phyloP scores from a whole-genome alignment of 2,888 invertebrate genomes.

The Lithophane socia region DNA sequence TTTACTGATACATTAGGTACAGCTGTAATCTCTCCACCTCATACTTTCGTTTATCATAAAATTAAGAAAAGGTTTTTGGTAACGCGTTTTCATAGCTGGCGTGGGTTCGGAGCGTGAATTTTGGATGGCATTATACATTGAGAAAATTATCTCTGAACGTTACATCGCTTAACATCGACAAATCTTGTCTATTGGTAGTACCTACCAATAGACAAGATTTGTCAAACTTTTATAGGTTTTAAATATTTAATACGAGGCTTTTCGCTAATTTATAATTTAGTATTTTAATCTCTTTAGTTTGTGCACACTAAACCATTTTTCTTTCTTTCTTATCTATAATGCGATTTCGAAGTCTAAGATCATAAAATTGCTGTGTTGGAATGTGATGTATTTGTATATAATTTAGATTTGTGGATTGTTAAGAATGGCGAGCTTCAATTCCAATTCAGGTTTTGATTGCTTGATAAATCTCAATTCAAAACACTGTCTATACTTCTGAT shows the following conservation, averaged over 20 bases:
- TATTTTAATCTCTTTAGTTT: too few relatives aligned
- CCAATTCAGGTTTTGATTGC: conserved; percentile 12
- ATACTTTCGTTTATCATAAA: conserved; percentile 43
- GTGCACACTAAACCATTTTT: too few relatives aligned
- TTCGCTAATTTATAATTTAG: too few relatives aligned
- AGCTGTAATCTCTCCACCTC: conserved; percentile 33
- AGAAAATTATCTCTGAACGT: not conserved
- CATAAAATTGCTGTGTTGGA: not conserved
- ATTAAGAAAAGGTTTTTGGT: conserved; percentile 37
- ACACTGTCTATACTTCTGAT: conserved; percentile 4
- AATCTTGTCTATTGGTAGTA: too few relatives aligned
- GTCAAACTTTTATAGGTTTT: too few relatives aligned
- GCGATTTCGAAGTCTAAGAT: not conserved
- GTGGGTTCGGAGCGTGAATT: not conserved
- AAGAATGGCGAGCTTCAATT: not conserved
- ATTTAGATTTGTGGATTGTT: conserved; percentile 12
- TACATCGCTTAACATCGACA: not conserved
- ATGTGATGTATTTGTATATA: not conserved
- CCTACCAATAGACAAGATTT: not conserved
- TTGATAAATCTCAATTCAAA: conserved; percentile 6
- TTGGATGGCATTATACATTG: conserved; percentile 8
- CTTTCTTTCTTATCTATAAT: not conserved
- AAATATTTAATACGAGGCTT: too few relatives aligned
- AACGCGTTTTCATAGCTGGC: conserved; percentile 10
- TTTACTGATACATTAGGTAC: conserved; percentile 42